Base-by-base conservation (phyloP, 2,888 invertebrate species). In the Chaitophorus viminalis region DNA sequence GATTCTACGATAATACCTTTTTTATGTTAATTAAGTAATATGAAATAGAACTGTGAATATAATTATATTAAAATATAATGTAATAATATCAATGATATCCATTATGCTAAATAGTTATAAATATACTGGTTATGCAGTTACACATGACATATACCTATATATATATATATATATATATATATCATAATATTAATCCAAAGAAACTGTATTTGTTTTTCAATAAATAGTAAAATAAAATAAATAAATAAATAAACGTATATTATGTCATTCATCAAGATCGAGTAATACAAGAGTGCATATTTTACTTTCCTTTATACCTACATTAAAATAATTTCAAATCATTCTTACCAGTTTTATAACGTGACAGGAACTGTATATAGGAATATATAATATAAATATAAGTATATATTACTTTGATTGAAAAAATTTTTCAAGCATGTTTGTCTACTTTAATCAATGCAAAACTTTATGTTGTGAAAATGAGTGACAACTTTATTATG, bases 21-120 rank as follows among this genome's bases (percentile, higher is more conserved):
- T 68, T 82, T 74, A 83, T 83, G 54, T 1, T 60, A 83, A 83
- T 83, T n/a, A 60, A 74, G 29, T 74, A 52, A 82, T 72, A 72
- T 33, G 54, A 46, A 82, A 82, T 52, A 72, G 33, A 82, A 72
- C 29, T 70, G 68, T 9, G 25, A 60, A 60, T 60, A 60, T 25
- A 25, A 60, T 60, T n/a, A 65, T n/a, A 68, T 14, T 29, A 36
- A 74, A 83, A 36, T 54, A 74, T 74, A 68, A 68, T 29, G 36
- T 54, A 60, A 83, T 83, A 74, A 83, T 82, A 60, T 72, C 25
- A 33, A 33, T 72, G 72, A 33, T 82, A 72, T 72, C 18, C 82
- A 72, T 54, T 72, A 54, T 82, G 68, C 25, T 39, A 46, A 68
- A 68, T 29, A 29, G 25, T n/a, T 46, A n/a, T 33, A 77, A 31